Evolutionary conservation across 2,888 invertebrate species (phyloP), one percentile per base, ranked within the genome.

Genomic region (Oscheius sp.): DNA sequence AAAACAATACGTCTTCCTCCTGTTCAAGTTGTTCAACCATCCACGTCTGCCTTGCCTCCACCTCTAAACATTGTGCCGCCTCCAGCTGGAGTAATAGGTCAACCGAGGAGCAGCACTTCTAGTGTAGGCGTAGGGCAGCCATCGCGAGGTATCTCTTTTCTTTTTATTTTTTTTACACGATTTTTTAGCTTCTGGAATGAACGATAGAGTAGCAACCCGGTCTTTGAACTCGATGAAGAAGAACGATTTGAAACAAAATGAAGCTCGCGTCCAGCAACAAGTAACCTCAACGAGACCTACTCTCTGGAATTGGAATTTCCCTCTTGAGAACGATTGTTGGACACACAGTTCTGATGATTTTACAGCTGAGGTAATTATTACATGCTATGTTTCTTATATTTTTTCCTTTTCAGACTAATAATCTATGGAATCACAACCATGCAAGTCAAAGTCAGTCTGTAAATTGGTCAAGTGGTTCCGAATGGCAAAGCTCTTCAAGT

Each of bases 1-100:
- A 79, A 79, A 41, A 69, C 76, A 13, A 75, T 81, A 29, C 73
- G 76, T 23, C 75, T 75, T 21, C 79, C 79, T 52, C 78, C 81
- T 52, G 78, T 82, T 27, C 80, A 80, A 52, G 72, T 78, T 1
- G 78, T 80, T 16, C 78, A 75, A 43, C 78, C 80, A 16, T 77
- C 77, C 69, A 43, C 43, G 2, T 16, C 72, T 9, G 41, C 75
- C 9, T 43, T 74, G 1, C 72, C 71, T 43, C n/a, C n/a, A n/a
- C 63, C 73, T 45, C 75, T 73, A 9, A 63, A 76, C 1, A 71
- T 76, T 41, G n/a, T 63, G 12, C 68, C 76, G 9, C 59, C 73
- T n/a, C 78, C 80, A 6, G 75, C 76, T 2, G 76, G 76, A 55
- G 73, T 82, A 13, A 82, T 82, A n/a, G 82, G 82, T 9, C 80